A percentile compares a stretch with the other conserved stretches of the same genome.
These are phyloP conservation scores for Coreius guichenoti DNA, from an alignment of 2,797 vertebrate genomes.

Conservation along the genomic window DNA sequence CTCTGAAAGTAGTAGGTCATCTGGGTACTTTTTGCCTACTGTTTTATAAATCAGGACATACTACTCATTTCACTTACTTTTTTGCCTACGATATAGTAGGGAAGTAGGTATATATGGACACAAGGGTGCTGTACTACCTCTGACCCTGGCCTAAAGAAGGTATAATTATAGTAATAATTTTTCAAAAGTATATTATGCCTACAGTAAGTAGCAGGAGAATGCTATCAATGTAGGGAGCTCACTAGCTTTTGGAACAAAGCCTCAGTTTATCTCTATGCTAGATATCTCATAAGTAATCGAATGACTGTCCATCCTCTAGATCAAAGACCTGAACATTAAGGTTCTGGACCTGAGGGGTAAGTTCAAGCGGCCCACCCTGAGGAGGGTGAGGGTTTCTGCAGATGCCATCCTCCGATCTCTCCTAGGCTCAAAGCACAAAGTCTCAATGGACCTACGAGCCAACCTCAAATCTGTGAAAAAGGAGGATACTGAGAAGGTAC, in stretches of 20 bases:
- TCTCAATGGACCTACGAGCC: slow-evolving; percentile 93
- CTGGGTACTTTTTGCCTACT: not conserved
- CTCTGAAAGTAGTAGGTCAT: too few species aligned
- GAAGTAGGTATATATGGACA: not conserved
- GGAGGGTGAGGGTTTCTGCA: slow-evolving; percentile 90
- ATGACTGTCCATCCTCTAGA: slow-evolving; percentile 72
- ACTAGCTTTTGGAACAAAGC: not conserved
- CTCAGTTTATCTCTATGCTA: not conserved
- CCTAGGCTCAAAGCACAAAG: slow-evolving; percentile 97
- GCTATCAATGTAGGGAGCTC: not conserved
- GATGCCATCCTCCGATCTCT: slow-evolving; percentile 95
- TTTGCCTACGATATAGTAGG: not conserved
- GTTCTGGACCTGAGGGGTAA: slow-evolving; percentile 93
- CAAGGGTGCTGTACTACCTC: not conserved
- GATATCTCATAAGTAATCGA: not conserved
- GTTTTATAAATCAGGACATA: not conserved
- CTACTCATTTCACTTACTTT: not conserved
- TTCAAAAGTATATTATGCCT: too few species aligned
- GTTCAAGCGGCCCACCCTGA: slow-evolving; percentile 91
- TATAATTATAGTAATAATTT: too few species aligned
- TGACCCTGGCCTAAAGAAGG: not conserved
- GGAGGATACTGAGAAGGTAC: slow-evolving; percentile 95
- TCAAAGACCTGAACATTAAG: slow-evolving; percentile 95
- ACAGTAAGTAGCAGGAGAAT: not conserved
- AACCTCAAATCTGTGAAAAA: slow-evolving; percentile 99